Percentiles rank a stretch among this genome's conserved stretches.
Conservation (phyloP, 1,140 invertebrate species). For the Tetramorium parvispinum region DNA sequence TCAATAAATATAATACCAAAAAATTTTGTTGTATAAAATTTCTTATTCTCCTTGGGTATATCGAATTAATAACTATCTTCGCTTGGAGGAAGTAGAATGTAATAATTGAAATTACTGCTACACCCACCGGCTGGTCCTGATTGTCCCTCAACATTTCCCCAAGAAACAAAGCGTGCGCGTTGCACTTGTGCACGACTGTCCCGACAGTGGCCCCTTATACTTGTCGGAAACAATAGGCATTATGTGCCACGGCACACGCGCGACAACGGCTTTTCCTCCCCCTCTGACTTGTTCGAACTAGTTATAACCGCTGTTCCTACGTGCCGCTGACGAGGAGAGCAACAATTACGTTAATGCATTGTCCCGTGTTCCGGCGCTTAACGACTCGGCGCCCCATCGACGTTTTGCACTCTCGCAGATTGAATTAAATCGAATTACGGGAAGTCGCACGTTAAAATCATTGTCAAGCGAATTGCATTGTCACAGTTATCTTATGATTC, state of each 20-base stretch:
- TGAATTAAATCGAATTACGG: constrained; percentile 63
- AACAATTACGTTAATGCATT: constrained; percentile 77
- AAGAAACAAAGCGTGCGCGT: constrained; percentile 69
- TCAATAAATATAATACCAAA: neutral
- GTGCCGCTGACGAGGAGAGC: constrained; percentile 69
- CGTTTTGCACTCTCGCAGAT: constrained; percentile 61
- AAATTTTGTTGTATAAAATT: neutral
- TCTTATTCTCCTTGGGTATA: neutral
- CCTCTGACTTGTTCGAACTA: constrained; percentile 72
- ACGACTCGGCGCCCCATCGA: constrained; percentile 66
- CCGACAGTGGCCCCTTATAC: constrained; percentile 66
- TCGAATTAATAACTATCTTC: constrained; percentile 14
- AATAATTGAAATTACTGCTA: constrained; percentile 52
- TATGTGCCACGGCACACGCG: constrained; percentile 68
- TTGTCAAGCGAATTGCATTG: constrained; percentile 47
- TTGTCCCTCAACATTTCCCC: constrained; percentile 65
- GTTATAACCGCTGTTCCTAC: constrained; percentile 71
- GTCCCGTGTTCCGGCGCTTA: constrained; percentile 66
- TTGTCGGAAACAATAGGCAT: constrained; percentile 73
- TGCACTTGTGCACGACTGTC: constrained; percentile 70
- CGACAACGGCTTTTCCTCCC: constrained; percentile 65
- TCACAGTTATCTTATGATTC: constrained; percentile 52
- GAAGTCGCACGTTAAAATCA: constrained; percentile 60
- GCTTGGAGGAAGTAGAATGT: neutral
- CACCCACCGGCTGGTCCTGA: constrained; percentile 53